Base-by-base conservation (phyloP, 1,140 invertebrate species). In the Sitobion miscanthi region DNA sequence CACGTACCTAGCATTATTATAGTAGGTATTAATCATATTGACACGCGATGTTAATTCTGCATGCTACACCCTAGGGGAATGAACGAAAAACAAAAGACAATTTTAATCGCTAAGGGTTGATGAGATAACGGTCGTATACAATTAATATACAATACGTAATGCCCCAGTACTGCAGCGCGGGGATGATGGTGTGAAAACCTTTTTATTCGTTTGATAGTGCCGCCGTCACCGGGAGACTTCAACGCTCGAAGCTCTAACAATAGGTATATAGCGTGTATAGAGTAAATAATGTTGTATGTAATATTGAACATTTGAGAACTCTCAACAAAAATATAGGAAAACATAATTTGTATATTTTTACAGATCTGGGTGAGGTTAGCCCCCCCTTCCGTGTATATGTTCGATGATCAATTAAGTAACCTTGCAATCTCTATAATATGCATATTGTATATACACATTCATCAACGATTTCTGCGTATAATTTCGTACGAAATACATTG, bases 381-480 rank as follows among this genome's bases (percentile, higher is more conserved):
- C 38, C 47, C 83, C 45, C 49, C 49, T n/a, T 89, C 2, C n/a
- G 35, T 86, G 23, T 54, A 38, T 11, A 54, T 7, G 2, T 54
- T 89, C 49, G 2, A 54, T 35, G 52, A 90, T 90, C 89, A 90
- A 90, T 90, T 45, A 69, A 62, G 54, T 69, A 90, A 90, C 89
- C 89, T 90, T 69, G 89, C 6, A 69, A 57, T 89, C 35, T 38
- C 49, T 54, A 54, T 89, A 9, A 54, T 17, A 57, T 38, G 54
- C 14, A 35, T 57, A 89, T 23, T 38, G 52, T 45, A 90, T 30
- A n/a, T 45, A 62, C 38, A 42, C 25, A 45, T 30, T 69, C 57
- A 45, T 45, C 89, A 62, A 69, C 25, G 54, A 30, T 69, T 69
- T 69, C 25, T 45, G 2, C 38, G 89, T 8, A 42, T 90, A 62